A percentile compares a stretch with the other conserved stretches of the same genome.
These are phyloP conservation scores for Reticulitermes speratus DNA, from an alignment of 1,140 invertebrate genomes.

Conservation along the genomic window DNA sequence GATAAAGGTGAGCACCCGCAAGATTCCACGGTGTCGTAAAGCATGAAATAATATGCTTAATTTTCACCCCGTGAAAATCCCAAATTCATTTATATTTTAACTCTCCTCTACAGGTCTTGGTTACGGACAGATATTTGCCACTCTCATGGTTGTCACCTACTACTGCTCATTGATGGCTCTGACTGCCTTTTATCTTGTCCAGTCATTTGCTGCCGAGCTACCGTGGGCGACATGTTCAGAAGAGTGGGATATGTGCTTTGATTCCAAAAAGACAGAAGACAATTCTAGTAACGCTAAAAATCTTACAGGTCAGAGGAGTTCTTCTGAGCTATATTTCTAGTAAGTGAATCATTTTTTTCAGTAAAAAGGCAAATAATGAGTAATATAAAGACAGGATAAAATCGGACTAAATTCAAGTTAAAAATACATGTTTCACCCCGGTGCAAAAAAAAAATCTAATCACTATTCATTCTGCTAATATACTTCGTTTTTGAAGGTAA, in stretches of 20 bases:
- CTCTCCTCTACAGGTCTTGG: constrained; percentile 46
- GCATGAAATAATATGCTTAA: too few species aligned
- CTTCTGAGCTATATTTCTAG: constrained; percentile 61
- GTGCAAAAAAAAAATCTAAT: too few species aligned
- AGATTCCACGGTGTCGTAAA: too few species aligned
- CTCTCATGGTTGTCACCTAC: constrained; percentile 53
- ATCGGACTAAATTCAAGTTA: too few species aligned
- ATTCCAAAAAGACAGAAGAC: constrained; percentile 45
- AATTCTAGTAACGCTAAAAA: constrained; percentile 18
- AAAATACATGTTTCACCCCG: too few species aligned
- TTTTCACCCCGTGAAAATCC: too few species aligned
- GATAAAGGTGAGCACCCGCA: too few species aligned
- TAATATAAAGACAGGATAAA: too few species aligned
- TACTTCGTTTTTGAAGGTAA: too few species aligned
- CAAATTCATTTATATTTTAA: too few species aligned
- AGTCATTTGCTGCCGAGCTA: constrained; percentile 61
- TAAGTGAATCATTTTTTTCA: constrained; percentile 43
- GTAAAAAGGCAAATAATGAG: background rate
- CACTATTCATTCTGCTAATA: too few species aligned
- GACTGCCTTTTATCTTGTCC: constrained; percentile 70
- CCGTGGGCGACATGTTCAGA: constrained; percentile 65
- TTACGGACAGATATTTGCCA: constrained; percentile 46
- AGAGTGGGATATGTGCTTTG: constrained; percentile 56
- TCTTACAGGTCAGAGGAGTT: constrained; percentile 46
- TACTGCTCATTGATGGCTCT: constrained; percentile 80